Percentiles rank a stretch among this genome's conserved stretches.
phyloP scores from a whole-genome alignment of 1,140 invertebrate species.

The Saxidomus purpurata region DNA sequence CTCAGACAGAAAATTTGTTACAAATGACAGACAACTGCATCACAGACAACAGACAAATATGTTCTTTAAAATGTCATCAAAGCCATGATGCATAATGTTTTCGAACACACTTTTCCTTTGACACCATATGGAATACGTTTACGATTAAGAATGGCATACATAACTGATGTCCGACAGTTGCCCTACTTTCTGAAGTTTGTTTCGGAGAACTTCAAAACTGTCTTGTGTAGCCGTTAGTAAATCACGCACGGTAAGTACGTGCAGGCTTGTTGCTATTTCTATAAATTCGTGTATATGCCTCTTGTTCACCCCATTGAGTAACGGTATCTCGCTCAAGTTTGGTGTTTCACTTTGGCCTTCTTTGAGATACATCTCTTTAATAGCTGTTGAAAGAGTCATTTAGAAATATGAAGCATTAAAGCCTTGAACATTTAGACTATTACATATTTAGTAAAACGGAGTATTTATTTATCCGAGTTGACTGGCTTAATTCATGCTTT shows the following conservation, averaged over 20 bases:
- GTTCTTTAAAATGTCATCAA: too few species aligned
- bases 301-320: constrained; percentile 68
- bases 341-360: background rate
- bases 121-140: too few species aligned
- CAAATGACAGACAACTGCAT: too few species aligned
- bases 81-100: too few species aligned
- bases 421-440: background rate
- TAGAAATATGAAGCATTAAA: background rate
- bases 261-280: constrained; percentile 65
- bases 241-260: constrained; percentile 69
- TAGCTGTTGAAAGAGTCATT: background rate
- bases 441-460: too few species aligned
- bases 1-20: too few species aligned
- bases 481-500: too few species aligned
- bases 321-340: constrained; percentile 42
- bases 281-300: constrained; percentile 74
- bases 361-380: constrained; percentile 35
- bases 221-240: constrained; percentile 70
- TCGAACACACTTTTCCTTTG: too few species aligned
- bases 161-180: constrained; percentile 76
- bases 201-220: constrained; percentile 70
- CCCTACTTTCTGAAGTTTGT: constrained; percentile 71
- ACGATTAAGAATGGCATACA: too few species aligned
- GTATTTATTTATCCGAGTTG: too few species aligned
- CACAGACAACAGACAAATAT: too few species aligned